These are phyloP conservation scores for Drosophila peninsularis DNA, from an alignment of 2,888 invertebrate species.

Conservation along the genomic window DNA sequence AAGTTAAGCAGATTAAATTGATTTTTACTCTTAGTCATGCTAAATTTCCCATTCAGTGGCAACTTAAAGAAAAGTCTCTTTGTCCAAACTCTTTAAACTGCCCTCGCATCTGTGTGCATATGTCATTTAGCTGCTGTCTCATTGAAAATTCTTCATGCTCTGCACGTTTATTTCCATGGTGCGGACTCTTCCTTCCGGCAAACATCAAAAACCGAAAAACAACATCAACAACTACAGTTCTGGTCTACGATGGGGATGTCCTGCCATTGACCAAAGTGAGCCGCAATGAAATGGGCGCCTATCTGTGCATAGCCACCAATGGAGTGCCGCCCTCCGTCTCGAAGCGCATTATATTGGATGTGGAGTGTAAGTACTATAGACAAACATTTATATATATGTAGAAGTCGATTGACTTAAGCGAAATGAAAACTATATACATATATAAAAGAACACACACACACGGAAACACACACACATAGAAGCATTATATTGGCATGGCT, in stretches of 20 bases:
- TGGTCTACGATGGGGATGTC: constrained; percentile 93
- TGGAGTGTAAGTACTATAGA: constrained; percentile 89
- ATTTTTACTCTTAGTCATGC: too few relatives aligned
- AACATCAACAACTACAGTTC: constrained; percentile 88
- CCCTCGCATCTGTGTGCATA: constrained; percentile 28
- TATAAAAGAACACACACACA: neutral
- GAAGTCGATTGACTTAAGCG: constrained; percentile 38
- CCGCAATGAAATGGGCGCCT: constrained; percentile 89
- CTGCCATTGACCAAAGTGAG: constrained; percentile 94
- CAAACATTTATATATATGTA: constrained; percentile 11
- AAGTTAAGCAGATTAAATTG: neutral
- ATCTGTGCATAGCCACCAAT: constrained; percentile 87
- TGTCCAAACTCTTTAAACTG: neutral
- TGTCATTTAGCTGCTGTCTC: constrained; percentile 34
- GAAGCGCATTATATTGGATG: constrained; percentile 95
- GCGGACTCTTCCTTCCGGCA: constrained; percentile 54
- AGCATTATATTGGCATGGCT: constrained; percentile 64
- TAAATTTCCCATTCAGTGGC: too few relatives aligned
- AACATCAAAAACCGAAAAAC: constrained; percentile 48
- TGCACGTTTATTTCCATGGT: constrained; percentile 60
- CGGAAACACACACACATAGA: constrained; percentile 10
- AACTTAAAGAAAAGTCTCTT: neutral
- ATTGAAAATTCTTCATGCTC: constrained; percentile 51
- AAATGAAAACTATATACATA: constrained; percentile 47
- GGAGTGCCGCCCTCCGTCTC: constrained; percentile 96